phyloP scores from a whole-genome alignment of 2,797 vertebrate species.

The Micropoecilia bifurca region DNA sequence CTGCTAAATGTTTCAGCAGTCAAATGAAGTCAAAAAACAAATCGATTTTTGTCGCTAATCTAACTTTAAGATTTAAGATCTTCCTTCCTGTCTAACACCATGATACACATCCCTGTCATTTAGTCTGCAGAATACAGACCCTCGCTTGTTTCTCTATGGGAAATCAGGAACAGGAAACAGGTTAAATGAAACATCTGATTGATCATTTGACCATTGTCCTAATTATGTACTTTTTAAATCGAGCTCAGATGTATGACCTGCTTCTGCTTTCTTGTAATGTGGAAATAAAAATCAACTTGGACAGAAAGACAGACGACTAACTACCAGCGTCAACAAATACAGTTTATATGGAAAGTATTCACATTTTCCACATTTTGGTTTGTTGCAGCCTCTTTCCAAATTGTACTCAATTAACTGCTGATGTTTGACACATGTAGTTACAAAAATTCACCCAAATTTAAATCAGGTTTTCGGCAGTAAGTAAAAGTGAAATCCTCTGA shows the following conservation, averaged over 20 bases:
- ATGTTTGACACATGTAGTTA: too few relatives aligned
- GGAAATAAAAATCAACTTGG: not conserved
- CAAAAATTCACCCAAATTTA: not conserved
- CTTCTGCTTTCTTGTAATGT: not conserved
- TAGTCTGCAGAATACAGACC: not conserved
- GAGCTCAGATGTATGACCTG: not conserved
- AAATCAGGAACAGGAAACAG: not conserved
- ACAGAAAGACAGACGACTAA: not conserved
- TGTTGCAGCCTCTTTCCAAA: too few relatives aligned
- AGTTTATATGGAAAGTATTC: too few relatives aligned
- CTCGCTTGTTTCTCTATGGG: not conserved
- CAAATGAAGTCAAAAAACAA: not conserved
- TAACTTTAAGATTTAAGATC: not conserved
- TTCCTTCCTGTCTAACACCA: not conserved
- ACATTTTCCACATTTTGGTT: too few relatives aligned
- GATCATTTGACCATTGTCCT: not conserved
- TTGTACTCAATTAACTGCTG: too few relatives aligned
- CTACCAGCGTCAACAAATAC: not conserved
- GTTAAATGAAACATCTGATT: not conserved
- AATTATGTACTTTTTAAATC: not conserved
- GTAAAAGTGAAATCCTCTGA: too few relatives aligned
- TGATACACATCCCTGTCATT: not conserved
- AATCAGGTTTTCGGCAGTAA: not conserved
- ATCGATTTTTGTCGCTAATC: not conserved
- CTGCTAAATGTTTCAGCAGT: not conserved